Conservation (phyloP, 1,140 invertebrate species). For the Theocolax elegans region DNA sequence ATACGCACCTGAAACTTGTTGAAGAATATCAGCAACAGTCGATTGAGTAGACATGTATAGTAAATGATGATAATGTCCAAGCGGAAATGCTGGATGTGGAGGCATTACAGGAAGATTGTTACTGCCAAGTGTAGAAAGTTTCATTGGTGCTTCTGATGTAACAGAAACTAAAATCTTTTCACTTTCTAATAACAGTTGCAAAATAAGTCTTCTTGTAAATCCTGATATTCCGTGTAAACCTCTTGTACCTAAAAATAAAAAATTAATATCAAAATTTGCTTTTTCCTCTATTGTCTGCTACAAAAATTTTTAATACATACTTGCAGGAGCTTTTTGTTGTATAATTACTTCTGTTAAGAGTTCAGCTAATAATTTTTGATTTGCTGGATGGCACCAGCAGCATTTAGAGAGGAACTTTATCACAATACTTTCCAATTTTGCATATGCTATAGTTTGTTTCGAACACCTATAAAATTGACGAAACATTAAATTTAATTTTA, state of each 20-base stretch:
- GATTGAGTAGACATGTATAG: conserved; percentile 80
- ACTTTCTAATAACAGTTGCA: conserved; percentile 86
- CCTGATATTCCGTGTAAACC: conserved; percentile 80
- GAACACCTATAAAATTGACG: conserved; percentile 59
- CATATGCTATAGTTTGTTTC: conserved; percentile 66
- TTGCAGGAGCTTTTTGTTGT: conserved; percentile 74
- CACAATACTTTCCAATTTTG: conserved; percentile 78
- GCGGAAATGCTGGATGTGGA: conserved; percentile 63
- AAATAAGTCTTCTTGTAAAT: conserved; percentile 85
- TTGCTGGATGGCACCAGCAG: conserved; percentile 85
- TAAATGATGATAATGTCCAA: conserved; percentile 74
- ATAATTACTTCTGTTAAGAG: conserved; percentile 80
- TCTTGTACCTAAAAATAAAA: conserved; percentile 57
- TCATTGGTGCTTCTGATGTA: conserved; percentile 68
- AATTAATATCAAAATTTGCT: not conserved
- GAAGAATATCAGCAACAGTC: conserved; percentile 72
- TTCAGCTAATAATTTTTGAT: conserved; percentile 85
- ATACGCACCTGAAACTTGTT: conserved; percentile 69
- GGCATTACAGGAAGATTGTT: conserved; percentile 57
- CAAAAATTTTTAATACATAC: too few relatives aligned
- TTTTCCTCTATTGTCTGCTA: too few relatives aligned
- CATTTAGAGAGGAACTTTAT: conserved; percentile 82
- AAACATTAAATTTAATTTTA: not conserved
- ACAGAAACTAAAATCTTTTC: conserved; percentile 83
- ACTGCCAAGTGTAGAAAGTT: conserved; percentile 55